Evolutionary conservation across 2,797 vertebrate genomes (phyloP), one percentile per base, ranked within the genome.

Genomic region (Protosalanx chinensis): DNA sequence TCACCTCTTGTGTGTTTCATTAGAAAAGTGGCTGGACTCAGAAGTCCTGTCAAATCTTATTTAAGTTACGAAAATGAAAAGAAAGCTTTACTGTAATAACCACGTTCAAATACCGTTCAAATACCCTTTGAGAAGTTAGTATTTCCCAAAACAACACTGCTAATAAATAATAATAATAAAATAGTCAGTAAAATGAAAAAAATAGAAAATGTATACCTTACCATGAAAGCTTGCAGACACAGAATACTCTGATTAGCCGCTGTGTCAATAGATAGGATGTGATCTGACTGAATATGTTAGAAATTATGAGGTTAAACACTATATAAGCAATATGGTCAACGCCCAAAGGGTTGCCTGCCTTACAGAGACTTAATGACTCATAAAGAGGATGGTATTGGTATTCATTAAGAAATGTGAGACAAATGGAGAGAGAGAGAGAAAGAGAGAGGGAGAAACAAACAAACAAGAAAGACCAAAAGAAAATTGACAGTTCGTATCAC

Each of bases 301-400:
- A 51, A 61, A 71, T 68, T 37, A 66, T 57, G 67, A 57, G 62
- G 49, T 68, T 79, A 56, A 51, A 66, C 23, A 58, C 0, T 62
- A 27, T 27, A 27, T 27, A 27, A 27, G 1, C 23, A 15, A 57
- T 5, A 63, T 35, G 73, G 86, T 79, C 72, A 67, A 82, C 90
- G 78, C 89, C 89, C 85, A 70, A 1, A 79, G 18, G 41, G 67
- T 76, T 16, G 20, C 1, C 12, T 56, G 41, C 41, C 41, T 12
- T 3, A 46, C 10, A 46, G 10, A 41, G 10, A 46, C 3, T 12
- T 46, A 73, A 75, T 90, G 87, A 89, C 76, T 87, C 88, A 88
- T 60, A 88, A 60, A 65, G 56, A 72, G 29, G n/a, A 27, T 20
- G 57, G 57, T 29, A 29, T 7, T 57, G 8, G 5, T 16, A 8